Percentiles rank a stretch among this genome's conserved stretches.
These are phyloP conservation scores for Stenichneumon culpator DNA, from an alignment of 2,888 invertebrate species.

Conservation along the genomic window DNA sequence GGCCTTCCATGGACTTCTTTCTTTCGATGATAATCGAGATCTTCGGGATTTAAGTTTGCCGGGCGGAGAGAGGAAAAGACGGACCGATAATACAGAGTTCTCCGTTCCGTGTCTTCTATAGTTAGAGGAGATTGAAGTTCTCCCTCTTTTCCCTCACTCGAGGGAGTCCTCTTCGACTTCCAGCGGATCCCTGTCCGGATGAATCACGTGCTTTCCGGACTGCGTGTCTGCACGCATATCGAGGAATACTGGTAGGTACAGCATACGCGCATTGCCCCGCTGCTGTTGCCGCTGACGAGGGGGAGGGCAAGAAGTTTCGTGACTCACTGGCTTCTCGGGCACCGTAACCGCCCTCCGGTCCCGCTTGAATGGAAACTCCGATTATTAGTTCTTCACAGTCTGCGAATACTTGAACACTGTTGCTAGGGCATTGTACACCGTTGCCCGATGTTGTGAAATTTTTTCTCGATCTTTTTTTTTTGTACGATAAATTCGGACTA, in stretches of 20 bases:
- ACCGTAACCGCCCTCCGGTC: slow-evolving; percentile 19
- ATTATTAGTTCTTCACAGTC: slow-evolving; percentile 12
- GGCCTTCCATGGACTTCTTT: slow-evolving; percentile 1
- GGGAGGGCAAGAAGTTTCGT: slow-evolving; percentile 69
- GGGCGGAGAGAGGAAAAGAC: neutral
- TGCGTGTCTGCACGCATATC: slow-evolving; percentile 76
- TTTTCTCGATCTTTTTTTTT: neutral
- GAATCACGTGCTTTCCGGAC: slow-evolving; percentile 77
- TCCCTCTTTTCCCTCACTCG: neutral
- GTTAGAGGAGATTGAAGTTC: neutral
- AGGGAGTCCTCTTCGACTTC: neutral
- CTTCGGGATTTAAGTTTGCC: neutral
- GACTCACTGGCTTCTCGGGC: slow-evolving; percentile 73
- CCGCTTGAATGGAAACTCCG: slow-evolving; percentile 28
- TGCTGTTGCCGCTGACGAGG: slow-evolving; percentile 17
- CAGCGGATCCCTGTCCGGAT: slow-evolving; percentile 58
- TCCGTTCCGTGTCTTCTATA: neutral
- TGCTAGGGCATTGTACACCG: slow-evolving; percentile 11
- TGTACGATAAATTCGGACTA: neutral
- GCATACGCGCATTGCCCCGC: slow-evolving; percentile 40
- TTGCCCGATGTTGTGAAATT: slow-evolving; percentile 10
- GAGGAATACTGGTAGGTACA: slow-evolving; percentile 26
- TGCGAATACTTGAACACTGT: neutral
- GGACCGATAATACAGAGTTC: neutral
- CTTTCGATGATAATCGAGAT: slow-evolving; percentile 7